These are phyloP conservation scores for Temnothorax ravouxi DNA, from an alignment of 2,888 invertebrate genomes.

Conservation along the genomic window DNA sequence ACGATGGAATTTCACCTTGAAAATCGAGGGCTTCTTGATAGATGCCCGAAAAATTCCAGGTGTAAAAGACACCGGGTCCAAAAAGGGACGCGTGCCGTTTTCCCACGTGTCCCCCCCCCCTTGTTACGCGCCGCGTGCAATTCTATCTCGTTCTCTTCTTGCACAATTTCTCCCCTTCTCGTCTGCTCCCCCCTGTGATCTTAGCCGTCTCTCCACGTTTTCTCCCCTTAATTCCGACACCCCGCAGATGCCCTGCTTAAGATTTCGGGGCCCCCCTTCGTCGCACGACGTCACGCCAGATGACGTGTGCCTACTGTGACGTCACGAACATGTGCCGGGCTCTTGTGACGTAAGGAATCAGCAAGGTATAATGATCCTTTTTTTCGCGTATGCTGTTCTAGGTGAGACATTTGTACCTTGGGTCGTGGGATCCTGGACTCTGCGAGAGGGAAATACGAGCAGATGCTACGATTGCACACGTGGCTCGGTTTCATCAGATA, in stretches of 20 bases:
- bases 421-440: constrained; percentile 73
- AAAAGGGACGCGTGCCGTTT: constrained; percentile 81
- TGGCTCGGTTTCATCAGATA: constrained; percentile 3
- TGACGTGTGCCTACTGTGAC: constrained; percentile 82
- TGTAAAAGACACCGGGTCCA: constrained; percentile 77
- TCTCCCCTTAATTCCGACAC: constrained; percentile 61
- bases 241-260: constrained; percentile 67
- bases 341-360: constrained; percentile 74
- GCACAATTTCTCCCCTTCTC: constrained; percentile 63
- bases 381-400: constrained; percentile 53
- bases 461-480: constrained; percentile 66
- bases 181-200: constrained; percentile 59
- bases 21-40: constrained; percentile 61
- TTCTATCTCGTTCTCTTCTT: constrained; percentile 78
- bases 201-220: constrained; percentile 57
- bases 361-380: constrained; percentile 63
- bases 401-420: constrained; percentile 46
- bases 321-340: constrained; percentile 80
- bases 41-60: constrained; percentile 78
- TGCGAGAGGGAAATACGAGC: constrained; percentile 70
- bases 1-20: constrained; percentile 68
- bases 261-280: constrained; percentile 68
- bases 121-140: constrained; percentile 76
- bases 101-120: constrained; percentile 82
- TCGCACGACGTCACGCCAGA: constrained; percentile 79